Evolutionary conservation across 35 echinoderm and acorn worm species (phyloP).

Genomic region (Eucidaris tribuloides): DNA sequence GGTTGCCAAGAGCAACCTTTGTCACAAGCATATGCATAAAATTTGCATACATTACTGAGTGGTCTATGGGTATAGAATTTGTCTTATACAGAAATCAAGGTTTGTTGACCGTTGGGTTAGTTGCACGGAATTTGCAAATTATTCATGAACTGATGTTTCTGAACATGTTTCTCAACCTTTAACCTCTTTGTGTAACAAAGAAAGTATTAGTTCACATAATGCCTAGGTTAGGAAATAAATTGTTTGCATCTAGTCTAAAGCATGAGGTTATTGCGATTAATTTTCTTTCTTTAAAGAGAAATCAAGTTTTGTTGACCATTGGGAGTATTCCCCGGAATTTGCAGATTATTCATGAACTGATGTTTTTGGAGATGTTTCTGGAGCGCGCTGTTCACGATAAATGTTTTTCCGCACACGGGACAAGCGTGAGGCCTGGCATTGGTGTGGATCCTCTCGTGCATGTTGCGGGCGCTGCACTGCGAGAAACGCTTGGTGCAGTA

Average conservation of each 20-base stretch:
- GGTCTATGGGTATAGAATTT: too few relatives aligned
- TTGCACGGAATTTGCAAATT: background rate
- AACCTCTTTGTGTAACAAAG: too few relatives aligned
- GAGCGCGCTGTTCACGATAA: slow-evolving; percentile 35
- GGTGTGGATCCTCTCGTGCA: slow-evolving; percentile 61
- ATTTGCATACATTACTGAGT: too few relatives aligned
- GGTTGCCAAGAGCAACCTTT: too few relatives aligned
- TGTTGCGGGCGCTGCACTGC: slow-evolving; percentile 37
- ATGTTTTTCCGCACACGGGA: slow-evolving; percentile 44
- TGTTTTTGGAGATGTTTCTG: slow-evolving; percentile 28
- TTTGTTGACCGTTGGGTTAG: background rate
- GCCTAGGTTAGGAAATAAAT: too few relatives aligned
- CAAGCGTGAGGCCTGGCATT: slow-evolving; percentile 30
- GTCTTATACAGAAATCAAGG: background rate
- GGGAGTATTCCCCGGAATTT: background rate
- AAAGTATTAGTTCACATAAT: too few relatives aligned
- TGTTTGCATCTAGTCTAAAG: too few relatives aligned
- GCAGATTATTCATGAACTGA: background rate
- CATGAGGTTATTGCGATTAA: too few relatives aligned
- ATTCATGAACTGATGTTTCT: slow-evolving; percentile 8
- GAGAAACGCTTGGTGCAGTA: slow-evolving; percentile 57
- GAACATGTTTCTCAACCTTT: slow-evolving; percentile 31
- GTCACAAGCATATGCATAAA: too few relatives aligned
- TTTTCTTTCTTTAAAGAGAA: background rate
- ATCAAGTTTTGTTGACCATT: background rate